Percentiles rank a stretch among this genome's conserved stretches.
These are phyloP conservation scores for Aspidiotus destructor DNA, from an alignment of 2,888 invertebrate genomes.

Conservation along the genomic window DNA sequence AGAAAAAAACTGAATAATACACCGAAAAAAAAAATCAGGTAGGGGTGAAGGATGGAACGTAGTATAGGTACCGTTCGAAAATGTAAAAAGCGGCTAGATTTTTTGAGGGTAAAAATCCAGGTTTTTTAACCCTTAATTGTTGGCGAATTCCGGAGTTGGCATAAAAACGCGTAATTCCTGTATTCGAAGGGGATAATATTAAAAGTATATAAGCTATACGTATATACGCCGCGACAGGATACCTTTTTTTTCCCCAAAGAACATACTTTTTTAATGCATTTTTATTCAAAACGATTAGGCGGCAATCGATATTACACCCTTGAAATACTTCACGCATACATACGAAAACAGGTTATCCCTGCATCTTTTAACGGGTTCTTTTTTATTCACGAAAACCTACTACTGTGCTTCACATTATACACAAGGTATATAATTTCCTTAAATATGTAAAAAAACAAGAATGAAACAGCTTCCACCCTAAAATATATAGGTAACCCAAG, in stretches of 20 bases:
- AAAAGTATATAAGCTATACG: slow-evolving; percentile 7
- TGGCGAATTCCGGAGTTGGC: slow-evolving; percentile 21
- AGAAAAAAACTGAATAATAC: slow-evolving; percentile 9
- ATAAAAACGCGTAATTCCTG: slow-evolving; percentile 7
- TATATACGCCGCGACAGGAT: slow-evolving; percentile 26
- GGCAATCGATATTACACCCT: slow-evolving; percentile 25
- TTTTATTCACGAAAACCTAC: neutral
- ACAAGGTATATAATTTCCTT: no score
- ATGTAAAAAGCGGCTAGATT: slow-evolving; percentile 9
- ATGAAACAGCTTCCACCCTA: no score
- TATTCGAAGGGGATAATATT: neutral
- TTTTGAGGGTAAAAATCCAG: slow-evolving; percentile 25
- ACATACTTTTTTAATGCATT: slow-evolving; percentile 8
- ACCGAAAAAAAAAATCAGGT: slow-evolving; percentile 20
- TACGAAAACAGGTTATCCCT: slow-evolving; percentile 1
- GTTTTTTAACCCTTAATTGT: slow-evolving; percentile 32
- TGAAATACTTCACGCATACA: neutral
- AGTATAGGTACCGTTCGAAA: neutral
- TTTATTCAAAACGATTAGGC: slow-evolving; percentile 23
- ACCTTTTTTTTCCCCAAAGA: slow-evolving; percentile 10
- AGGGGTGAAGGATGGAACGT: neutral
- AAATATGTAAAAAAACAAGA: no score
- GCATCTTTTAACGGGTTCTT: slow-evolving; percentile 1
- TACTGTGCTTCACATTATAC: no score
- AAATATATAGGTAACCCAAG: no score